These are phyloP conservation scores for Drosophila kepulauana DNA, from an alignment of 1,140 invertebrate species.

Conservation along the genomic window DNA sequence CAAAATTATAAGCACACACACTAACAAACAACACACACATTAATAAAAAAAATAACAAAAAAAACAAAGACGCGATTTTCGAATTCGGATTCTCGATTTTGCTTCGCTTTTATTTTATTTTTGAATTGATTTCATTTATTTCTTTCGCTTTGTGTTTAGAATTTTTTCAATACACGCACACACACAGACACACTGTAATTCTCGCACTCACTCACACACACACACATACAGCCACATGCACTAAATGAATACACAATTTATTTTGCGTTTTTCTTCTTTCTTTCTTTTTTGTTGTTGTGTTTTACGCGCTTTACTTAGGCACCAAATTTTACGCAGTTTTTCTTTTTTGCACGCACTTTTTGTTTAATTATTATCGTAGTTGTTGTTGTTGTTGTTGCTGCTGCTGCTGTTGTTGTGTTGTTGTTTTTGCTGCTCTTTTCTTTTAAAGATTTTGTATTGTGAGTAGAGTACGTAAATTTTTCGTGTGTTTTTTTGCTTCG, in stretches of 20 bases:
- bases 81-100: no score
- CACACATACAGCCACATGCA: neutral
- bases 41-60: conserved; percentile 21
- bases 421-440: conserved; percentile 1
- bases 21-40: no score
- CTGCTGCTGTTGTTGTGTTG: conserved; percentile 18
- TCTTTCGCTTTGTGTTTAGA: neutral
- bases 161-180: conserved; percentile 1
- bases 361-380: conserved; percentile 30
- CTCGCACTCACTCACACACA: conserved; percentile 1
- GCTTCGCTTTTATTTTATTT: neutral
- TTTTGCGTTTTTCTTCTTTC: conserved; percentile 4
- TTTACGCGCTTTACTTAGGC: conserved; percentile 22
- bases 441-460: conserved; percentile 27
- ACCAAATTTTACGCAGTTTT: conserved; percentile 14
- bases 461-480: conserved; percentile 37
- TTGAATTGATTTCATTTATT: neutral
- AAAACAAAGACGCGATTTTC: conserved; percentile 1
- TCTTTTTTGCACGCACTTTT: conserved; percentile 41
- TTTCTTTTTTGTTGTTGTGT: neutral
- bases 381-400: conserved; percentile 16
- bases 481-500: conserved; percentile 45
- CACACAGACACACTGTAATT: neutral
- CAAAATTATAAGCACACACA: no score
- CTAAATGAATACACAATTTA: conserved; percentile 3